phyloP scores from a whole-genome alignment of 2,888 invertebrate genomes.

The Catocala fraxini region DNA sequence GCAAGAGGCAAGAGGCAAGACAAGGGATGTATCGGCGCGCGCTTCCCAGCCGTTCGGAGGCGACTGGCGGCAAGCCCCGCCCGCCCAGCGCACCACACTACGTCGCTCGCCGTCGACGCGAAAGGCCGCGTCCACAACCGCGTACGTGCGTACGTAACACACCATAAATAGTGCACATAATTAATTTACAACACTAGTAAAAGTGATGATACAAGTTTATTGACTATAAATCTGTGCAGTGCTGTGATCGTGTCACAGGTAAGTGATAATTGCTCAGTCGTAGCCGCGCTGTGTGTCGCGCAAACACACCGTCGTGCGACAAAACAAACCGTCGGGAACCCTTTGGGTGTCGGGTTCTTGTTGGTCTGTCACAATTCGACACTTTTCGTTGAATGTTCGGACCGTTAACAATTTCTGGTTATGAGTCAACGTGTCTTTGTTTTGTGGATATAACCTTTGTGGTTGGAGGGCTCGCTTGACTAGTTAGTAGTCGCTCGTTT shows the following conservation, averaged over 20 bases:
- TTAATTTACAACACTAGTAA: conserved; percentile 85
- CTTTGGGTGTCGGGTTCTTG: conserved; percentile 63
- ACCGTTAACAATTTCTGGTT: conserved; percentile 54
- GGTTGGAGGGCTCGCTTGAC: conserved; percentile 6
- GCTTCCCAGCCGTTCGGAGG: conserved; percentile 56
- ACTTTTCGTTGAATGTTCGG: conserved; percentile 60
- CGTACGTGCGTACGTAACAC: conserved; percentile 46
- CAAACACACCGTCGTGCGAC: conserved; percentile 72
- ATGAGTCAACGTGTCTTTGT: conserved; percentile 40
- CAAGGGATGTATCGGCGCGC: conserved; percentile 72
- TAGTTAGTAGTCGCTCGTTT: conserved; percentile 14
- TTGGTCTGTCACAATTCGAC: conserved; percentile 72
- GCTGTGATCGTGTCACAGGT: conserved; percentile 86
- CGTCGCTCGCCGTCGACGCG: conserved; percentile 74
- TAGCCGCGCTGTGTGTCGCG: conserved; percentile 76
- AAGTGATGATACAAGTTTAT: conserved; percentile 86
- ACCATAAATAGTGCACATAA: conserved; percentile 78
- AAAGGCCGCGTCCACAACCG: conserved; percentile 69
- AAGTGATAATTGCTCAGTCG: conserved; percentile 85
- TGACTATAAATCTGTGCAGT: conserved; percentile 85
- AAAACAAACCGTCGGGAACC: conserved; percentile 65
- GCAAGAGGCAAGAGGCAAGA: conserved; percentile 25
- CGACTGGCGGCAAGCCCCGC: conserved; percentile 67
- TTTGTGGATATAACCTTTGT: conserved; percentile 31
- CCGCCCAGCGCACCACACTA: conserved; percentile 72